These are phyloP conservation scores for Sebastes flavidus DNA, from an alignment of 2,797 vertebrate species.

Conservation along the genomic window DNA sequence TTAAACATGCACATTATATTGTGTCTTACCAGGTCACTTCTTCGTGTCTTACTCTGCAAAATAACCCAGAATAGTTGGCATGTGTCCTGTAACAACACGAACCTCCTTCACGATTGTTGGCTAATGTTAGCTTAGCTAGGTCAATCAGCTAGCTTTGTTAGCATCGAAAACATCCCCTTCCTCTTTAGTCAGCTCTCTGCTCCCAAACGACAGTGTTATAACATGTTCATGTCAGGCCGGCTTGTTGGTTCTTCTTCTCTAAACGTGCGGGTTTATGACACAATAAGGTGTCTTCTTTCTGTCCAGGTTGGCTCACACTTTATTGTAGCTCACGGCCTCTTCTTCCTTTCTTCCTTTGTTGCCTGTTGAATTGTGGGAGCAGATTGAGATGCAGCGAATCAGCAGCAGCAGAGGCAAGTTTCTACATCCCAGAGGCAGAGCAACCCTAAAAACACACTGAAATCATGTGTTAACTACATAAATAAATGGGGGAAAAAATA, in stretches of 20 bases:
- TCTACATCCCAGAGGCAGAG: slow-evolving; percentile 17
- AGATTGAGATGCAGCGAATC: slow-evolving; percentile 65
- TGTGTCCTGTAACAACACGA: slow-evolving; percentile 2
- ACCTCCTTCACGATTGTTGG: slow-evolving; percentile 16
- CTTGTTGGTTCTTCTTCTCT: background rate
- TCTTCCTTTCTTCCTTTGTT: slow-evolving; percentile 80
- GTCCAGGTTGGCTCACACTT: slow-evolving; percentile 68
- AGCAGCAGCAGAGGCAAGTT: slow-evolving; percentile 28
- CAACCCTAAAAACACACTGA: background rate
- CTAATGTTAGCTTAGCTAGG: slow-evolving; percentile 66
- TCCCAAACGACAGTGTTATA: background rate
- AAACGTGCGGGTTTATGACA: slow-evolving; percentile 4
- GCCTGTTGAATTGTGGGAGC: slow-evolving; percentile 86
- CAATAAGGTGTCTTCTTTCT: slow-evolving; percentile 49
- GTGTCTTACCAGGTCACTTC: slow-evolving; percentile 21
- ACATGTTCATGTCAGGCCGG: background rate
- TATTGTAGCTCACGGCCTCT: slow-evolving; percentile 71
- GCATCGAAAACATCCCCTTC: slow-evolving; percentile 59
- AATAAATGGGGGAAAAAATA: background rate
- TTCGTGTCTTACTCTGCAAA: background rate
- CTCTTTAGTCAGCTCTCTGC: slow-evolving; percentile 5
- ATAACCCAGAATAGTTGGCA: background rate
- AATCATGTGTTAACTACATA: background rate
- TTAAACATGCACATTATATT: background rate
- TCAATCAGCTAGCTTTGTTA: slow-evolving; percentile 60